Base-by-base conservation (phyloP, 2,888 invertebrate species). In the Bursaphelenchus okinawaensis region DNA sequence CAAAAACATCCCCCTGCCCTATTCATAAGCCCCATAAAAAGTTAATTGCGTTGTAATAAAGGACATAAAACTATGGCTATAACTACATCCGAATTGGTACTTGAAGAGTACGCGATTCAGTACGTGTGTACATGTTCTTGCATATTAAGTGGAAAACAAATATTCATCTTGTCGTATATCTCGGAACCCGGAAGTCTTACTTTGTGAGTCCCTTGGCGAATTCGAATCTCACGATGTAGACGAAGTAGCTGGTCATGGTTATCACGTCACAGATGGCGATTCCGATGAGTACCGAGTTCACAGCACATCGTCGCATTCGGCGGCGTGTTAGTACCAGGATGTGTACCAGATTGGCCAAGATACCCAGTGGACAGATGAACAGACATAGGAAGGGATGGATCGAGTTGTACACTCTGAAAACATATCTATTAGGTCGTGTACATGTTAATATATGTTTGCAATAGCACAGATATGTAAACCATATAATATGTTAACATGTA, bases 151-250 rank as follows among this genome's bases (percentile, higher is more conserved):
- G n/a, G n/a, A n/a, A n/a, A n/a, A n/a, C n/a, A n/a, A n/a, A n/a
- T n/a, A n/a, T n/a, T n/a, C n/a, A n/a, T n/a, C n/a, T n/a, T n/a
- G n/a, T n/a, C n/a, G n/a, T n/a, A n/a, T n/a, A n/a, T n/a, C n/a
- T n/a, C 16, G 6, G 40, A 40, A 40, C 40, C 40, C 40, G 40
- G 40, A 40, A 40, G 40, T 4, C 40, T 40, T n/a, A 40, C 40
- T 40, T 40, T n/a, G 40, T 40, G 16, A 40, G 40, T 40, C 40
- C 40, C 40, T 40, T 60, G 23, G 52, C 52, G 19, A 73, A 62
- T 55, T 73, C 73, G 57, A 73, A 73, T 6, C 73, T 63, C 20
- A 73, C n/a, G 55, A 73, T 75, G 62, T 73, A 73, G 31, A 73
- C 54, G 26, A 73, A 66, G 52, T 73, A 73, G 9, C 66, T 65